Base-by-base conservation (phyloP, 2,113 vertebrate species). In the Saccopteryx leptura region DNA sequence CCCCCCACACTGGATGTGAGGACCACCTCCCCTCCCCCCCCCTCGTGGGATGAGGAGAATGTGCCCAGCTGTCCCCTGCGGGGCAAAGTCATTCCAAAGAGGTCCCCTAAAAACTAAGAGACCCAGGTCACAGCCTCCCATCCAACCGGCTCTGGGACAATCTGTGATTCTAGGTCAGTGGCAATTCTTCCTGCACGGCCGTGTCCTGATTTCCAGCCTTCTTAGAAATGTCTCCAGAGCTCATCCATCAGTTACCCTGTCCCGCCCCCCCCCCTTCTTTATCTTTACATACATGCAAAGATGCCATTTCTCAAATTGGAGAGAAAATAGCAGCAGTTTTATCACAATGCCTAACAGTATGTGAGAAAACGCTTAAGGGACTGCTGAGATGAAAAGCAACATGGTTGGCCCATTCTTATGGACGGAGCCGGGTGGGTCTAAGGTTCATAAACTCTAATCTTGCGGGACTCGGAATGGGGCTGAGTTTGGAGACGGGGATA, bases 1-100 rank as follows among this genome's bases (percentile, higher is more conserved):
- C 28, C 12, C 19, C 58, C 21, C 1, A 5, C 26, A 66, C 63
- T 14, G 9, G 7, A 33, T 54, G 2, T 24, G 7, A n/a, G 33
- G 4, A 15, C 13, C 7, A 28, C 2, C 6, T 3, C 1, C 63
- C 50, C 0, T 33, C 4, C 1, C 63, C 50, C 0, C 50, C 12
- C 28, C 1, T 17, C 15, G 50, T 13, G 2, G 1, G 17, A 2
- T 11, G 33, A 46, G 4, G 3, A 24, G 65, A 65, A 54, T 12
- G 11, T 9, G n/a, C 63, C 14, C 21, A 15, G 7, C 14, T 61
- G 4, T 61, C 33, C 31, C 46, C 7, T 46, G 4, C 4, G 12
- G 0, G 7, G 6, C 31, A 3, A 39, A 69, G 18, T 8, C 18
- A 13, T 23, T 13, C 2, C 1, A n/a, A 14, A 0, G 10, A 83